A percentile compares a stretch with the other conserved stretches of the same genome.
phyloP scores from a whole-genome alignment of 2,888 invertebrate genomes.

The Acrocyrtus sp. region DNA sequence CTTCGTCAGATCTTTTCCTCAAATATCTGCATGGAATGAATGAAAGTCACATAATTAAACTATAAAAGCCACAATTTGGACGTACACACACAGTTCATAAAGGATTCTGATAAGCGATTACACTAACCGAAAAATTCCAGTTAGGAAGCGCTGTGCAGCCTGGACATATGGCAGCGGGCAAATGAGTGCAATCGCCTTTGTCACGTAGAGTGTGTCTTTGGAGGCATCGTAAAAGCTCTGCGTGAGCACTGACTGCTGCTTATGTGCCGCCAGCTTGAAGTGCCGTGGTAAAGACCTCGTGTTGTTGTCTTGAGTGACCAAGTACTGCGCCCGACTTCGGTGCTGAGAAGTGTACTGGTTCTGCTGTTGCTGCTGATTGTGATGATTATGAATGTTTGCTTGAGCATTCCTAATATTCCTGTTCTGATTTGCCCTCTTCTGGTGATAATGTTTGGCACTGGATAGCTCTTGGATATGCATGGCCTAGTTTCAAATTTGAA shows the following conservation, averaged over 20 bases:
- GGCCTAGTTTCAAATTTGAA: no score
- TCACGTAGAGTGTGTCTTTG: conserved; percentile 94
- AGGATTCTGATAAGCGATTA: no score
- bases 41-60: no score
- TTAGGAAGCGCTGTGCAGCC: conserved; percentile 86
- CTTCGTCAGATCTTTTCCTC: conserved; percentile 34
- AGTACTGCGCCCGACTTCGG: conserved; percentile 48
- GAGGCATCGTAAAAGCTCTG: conserved; percentile 90
- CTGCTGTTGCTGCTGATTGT: no score
- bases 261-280: conserved; percentile 84
- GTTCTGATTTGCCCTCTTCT: conserved; percentile 60
- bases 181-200: conserved; percentile 93
- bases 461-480: conserved; percentile 92
- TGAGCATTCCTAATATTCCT: conserved; percentile 60
- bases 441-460: conserved; percentile 73
- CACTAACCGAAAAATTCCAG: conserved; percentile 85
- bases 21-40: conserved; percentile 64
- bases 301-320: conserved; percentile 68
- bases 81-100: not conserved
- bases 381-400: conserved; percentile 47
- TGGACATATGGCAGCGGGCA: conserved; percentile 91
- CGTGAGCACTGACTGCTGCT: conserved; percentile 74
- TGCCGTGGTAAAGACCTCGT: conserved; percentile 89
- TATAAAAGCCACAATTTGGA: not conserved
- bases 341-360: conserved; percentile 43